Conservation (phyloP, 2,113 vertebrate species). For the Cathartes aura region DNA sequence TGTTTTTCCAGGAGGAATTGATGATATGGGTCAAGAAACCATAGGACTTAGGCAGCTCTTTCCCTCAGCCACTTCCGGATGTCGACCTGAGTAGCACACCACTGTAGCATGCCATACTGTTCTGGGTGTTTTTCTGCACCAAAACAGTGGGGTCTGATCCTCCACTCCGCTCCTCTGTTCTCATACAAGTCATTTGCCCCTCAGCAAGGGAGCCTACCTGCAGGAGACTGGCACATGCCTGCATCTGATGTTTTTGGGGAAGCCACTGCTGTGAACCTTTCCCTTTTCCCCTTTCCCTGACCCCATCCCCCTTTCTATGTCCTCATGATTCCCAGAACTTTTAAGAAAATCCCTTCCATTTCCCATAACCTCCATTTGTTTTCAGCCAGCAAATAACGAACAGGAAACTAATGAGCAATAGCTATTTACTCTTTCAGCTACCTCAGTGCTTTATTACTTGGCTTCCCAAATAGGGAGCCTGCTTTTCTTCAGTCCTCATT, state of each 20-base stretch:
- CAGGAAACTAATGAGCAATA: neutral
- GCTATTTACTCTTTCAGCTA: neutral
- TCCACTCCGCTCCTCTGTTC: neutral
- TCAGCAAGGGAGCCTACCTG: neutral
- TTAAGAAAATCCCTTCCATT: neutral
- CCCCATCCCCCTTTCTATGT: neutral
- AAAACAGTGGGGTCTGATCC: rapidly evolving
- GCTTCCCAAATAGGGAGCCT: neutral
- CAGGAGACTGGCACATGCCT: neutral
- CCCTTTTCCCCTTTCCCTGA: neutral
- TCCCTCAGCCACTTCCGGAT: neutral
- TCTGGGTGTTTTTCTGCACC: neutral
- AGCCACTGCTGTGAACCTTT: neutral
- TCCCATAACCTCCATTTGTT: neutral
- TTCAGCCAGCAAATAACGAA: neutral
- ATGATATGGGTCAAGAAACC: neutral
- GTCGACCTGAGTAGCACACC: rapidly evolving
- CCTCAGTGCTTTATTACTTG: neutral
- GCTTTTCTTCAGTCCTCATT: neutral
- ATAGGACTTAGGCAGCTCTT: neutral
- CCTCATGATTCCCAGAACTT: neutral
- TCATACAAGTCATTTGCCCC: neutral
- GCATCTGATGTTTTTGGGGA: neutral
- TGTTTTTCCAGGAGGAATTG: neutral
- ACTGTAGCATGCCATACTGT: neutral